Evolutionary conservation across 1,140 invertebrate genomes (phyloP).

Genomic region (Lepidurus arcticus): DNA sequence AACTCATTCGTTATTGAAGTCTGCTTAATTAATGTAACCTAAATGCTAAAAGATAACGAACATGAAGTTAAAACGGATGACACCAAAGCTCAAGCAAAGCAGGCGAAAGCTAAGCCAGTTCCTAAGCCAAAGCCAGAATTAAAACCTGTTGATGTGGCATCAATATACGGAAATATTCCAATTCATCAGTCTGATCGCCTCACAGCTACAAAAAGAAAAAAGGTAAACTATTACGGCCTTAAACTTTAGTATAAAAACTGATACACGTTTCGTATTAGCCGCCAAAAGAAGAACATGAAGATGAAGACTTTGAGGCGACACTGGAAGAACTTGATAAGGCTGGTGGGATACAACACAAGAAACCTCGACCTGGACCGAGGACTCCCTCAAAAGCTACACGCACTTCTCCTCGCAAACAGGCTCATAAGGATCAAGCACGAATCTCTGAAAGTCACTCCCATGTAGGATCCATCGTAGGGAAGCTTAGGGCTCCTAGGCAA

Average conservation of each 20-base stretch:
- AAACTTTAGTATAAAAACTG: background rate
- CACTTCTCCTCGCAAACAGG: background rate
- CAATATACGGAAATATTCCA: constrained; percentile 27
- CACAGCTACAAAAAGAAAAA: constrained; percentile 1
- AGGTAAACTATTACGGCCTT: constrained; percentile 1
- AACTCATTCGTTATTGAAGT: background rate
- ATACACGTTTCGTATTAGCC: background rate
- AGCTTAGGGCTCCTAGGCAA: background rate
- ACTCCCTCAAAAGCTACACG: background rate
- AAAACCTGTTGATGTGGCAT: constrained; percentile 19
- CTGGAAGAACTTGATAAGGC: constrained; percentile 54
- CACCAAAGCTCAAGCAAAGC: background rate
- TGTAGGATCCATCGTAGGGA: background rate
- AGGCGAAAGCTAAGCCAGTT: constrained; percentile 15
- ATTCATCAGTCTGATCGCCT: constrained; percentile 9
- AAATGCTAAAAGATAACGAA: background rate
- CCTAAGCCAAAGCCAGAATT: background rate
- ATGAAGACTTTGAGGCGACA: constrained; percentile 62
- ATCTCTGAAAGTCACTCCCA: too few relatives aligned
- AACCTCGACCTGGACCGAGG: background rate
- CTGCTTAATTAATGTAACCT: background rate
- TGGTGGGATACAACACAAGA: constrained; percentile 36
- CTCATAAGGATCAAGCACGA: background rate
- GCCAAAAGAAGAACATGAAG: constrained; percentile 52
- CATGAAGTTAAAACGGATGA: background rate